Base-by-base conservation (phyloP, 2,797 vertebrate species). In the Gymnothorax javanicus region DNA sequence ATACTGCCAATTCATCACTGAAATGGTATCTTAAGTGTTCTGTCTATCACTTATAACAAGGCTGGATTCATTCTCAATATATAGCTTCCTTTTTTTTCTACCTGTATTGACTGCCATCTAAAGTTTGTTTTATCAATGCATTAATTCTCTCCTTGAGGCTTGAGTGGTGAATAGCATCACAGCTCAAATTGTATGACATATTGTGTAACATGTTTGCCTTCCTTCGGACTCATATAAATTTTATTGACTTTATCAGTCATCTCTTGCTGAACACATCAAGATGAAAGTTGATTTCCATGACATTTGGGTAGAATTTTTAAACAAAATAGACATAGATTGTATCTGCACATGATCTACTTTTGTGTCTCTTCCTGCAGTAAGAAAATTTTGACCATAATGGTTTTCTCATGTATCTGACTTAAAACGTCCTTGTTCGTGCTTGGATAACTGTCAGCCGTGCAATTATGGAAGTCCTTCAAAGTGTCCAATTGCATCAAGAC, bases 301-400 rank as follows among this genome's bases (percentile, higher is more conserved):
- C 83, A 84, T 84, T 33, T 84, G 83, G 83, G 83, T 60, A 84
- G 43, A 43, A 62, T 84, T 84, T 58, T 64, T 50, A 84, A 67
- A 11, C 43, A 50, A 84, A 85, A 52, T 56, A 85, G 88, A 88
- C 81, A 89, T 91, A 91, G 89, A 89, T 77, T 90, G 89, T 89
- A 92, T 95, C 95, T 95, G 94, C 94, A 95, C 96, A 96, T 93
- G 94, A 87, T 92, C 88, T 86, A 88, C 89, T 90, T 82, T 82
- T 85, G 91, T 89, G 59, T 87, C 89, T 92, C 90, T 90, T 93
- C 91, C 91, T 91, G 93, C 95, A 94, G 95, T 94, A 94, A 93
- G 91, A 91, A 94, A 94, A 94, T 95, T 95, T 93, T 89, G 90
- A 95, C 94, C 91, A 85, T 95, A 95, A 95, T 94, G 92, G 93